Percentiles rank a stretch among this genome's conserved stretches.
These are phyloP conservation scores for Numenius phaeopus DNA, from an alignment of 2,797 vertebrate genomes.

Conservation along the genomic window DNA sequence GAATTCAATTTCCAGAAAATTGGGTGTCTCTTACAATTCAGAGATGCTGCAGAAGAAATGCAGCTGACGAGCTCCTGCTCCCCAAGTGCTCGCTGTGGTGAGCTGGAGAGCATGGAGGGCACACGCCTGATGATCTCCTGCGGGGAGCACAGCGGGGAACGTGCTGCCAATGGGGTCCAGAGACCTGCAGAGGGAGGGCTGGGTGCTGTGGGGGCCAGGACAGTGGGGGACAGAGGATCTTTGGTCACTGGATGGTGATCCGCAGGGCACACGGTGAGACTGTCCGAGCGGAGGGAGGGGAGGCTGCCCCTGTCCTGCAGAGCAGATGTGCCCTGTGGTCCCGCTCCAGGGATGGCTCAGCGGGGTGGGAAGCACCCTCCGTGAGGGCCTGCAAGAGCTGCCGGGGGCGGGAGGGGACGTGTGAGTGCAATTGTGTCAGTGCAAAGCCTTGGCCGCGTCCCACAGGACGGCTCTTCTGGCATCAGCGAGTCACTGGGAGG, in stretches of 20 bases:
- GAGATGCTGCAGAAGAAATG: background rate
- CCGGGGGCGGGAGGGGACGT: background rate
- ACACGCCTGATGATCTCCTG: background rate
- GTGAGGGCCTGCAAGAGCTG: background rate
- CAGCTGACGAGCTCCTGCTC: background rate
- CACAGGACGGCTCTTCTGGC: background rate
- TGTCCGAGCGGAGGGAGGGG: accelerated
- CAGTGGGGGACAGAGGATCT: no score
- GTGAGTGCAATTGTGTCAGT: background rate
- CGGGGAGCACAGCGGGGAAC: accelerated
- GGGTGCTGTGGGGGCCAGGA: accelerated
- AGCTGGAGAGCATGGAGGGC: background rate
- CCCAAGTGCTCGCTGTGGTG: accelerated
- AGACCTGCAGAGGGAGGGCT: background rate
- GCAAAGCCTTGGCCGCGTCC: background rate
- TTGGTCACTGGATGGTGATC: background rate
- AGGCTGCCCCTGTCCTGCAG: background rate
- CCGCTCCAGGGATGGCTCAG: accelerated
- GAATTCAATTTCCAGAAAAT: constrained; percentile 1
- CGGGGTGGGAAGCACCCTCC: background rate
- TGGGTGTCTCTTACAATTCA: background rate
- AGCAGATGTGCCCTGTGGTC: background rate
- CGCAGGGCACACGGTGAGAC: background rate
- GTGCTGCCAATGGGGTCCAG: accelerated
- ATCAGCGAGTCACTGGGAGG: background rate